Base-by-base conservation (phyloP, 2,113 vertebrate genomes). In the Acanthochromis polyacanthus region DNA sequence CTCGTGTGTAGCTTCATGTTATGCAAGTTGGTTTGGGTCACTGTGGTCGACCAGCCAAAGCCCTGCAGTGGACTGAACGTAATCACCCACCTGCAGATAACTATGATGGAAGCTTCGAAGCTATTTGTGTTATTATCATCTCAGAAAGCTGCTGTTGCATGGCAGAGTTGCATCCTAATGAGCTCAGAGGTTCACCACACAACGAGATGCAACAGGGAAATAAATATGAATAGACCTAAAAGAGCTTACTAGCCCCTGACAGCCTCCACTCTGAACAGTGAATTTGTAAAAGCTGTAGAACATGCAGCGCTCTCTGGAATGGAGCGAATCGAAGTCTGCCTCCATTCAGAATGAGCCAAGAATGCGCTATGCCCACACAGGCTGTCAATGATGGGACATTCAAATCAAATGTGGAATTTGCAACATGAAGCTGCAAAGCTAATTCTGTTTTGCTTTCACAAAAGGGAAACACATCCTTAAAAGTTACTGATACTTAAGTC, bases 21-120 rank as follows among this genome's bases (percentile, higher is more conserved):
- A 58, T 67, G 58, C 40, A 48, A 78, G 74, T 72, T 66, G 23
- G 53, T 75, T 77, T 74, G 66, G 79, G 79, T 74, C 77, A 75
- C 66, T 58, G 67, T 80, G 57, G 71, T 77, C 25, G 61, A 76
- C 45, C 8, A 36, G 64, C 65, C 66, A 73, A 79, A 81, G 80
- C 69, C 72, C 73, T 52, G 67, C 6, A 19, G 78, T 67, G 72
- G 61, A 77, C 80, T 52, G 73, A 79, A 82, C 86, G 19, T 75
- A 83, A 88, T 85, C 83, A 90, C 59, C 87, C 86, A 91, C 90
- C 84, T 91, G 84, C 81, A 89, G 84, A 80, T 84, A 75, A 88
- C 82, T 78, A 82, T 82, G 72, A 85, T 79, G 65, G 69, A 77
- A 63, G 68, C 71, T 82, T 68, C 15, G 50, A 83, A 71, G 73